Evolutionary conservation across 2,888 invertebrate genomes (phyloP), one percentile per base, ranked within the genome.

Genomic region (Thumatha senex): DNA sequence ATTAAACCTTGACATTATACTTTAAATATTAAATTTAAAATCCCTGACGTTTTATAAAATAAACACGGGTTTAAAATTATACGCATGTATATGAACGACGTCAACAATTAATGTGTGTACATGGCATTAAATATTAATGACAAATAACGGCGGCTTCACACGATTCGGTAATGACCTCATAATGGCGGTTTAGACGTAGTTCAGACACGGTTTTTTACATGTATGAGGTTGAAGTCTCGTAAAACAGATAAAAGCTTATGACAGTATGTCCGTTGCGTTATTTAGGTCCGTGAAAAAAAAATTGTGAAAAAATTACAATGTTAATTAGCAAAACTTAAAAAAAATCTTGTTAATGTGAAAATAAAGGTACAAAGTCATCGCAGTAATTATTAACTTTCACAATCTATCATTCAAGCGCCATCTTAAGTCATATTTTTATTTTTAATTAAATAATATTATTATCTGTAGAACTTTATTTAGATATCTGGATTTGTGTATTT

Each of bases 281-380:
- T 24, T 24, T 24, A 24, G 18, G 18, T 24, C 5, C 18, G 64
- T 57, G 49, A 64, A 61, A 56, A 62, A 54, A 42, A 15, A 53
- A 24, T 2, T 24, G 48, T 52, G 39, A 58, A 68, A 68, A 43
- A 59, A 56, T 40, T 38, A 24, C 40, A 15, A 49, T 50, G 48
- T 58, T 58, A 54, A 56, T 59, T 60, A 68, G 69, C 66, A 65
- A 60, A 62, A 44, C 18, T 24, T 24, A 24, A 5, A 4, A 24
- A 24, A n/a, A n/a, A n/a, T n/a, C n/a, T 24, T 24, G 2, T 5
- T 24, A 2, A 24, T 24, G 18, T 24, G 18, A 24, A 31, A 31
- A 7, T 31, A 31, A 7, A 31, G 31, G 65, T 74, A 72, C 70
- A 72, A 70, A 61, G 58, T 64, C 62, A 69, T 70, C 50, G 68